These are phyloP conservation scores for Thaumetopoea pityocampa DNA, from an alignment of 1,140 invertebrate species.

Conservation along the genomic window DNA sequence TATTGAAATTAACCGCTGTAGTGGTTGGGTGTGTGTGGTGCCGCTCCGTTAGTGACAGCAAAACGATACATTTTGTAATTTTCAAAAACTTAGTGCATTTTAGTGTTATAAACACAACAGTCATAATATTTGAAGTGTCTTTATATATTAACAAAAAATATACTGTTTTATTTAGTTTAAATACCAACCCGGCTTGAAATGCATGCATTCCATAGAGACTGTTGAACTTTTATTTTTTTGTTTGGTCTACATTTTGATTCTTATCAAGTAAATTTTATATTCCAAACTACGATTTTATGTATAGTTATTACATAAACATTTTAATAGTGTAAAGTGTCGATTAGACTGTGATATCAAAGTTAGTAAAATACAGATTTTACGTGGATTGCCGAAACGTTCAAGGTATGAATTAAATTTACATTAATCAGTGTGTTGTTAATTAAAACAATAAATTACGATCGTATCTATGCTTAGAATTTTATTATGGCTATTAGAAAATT, in stretches of 20 bases:
- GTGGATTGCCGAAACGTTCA: slow-evolving; percentile 62
- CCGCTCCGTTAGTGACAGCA: slow-evolving; percentile 54
- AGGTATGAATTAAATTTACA: slow-evolving; percentile 40
- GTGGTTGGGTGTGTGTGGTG: slow-evolving; percentile 33
- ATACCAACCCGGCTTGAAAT: slow-evolving; percentile 50
- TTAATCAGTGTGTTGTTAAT: too few relatives aligned
- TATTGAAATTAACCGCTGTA: slow-evolving; percentile 47
- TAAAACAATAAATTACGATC: too few relatives aligned
- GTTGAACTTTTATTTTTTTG: slow-evolving; percentile 66
- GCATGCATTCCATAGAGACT: slow-evolving; percentile 69
- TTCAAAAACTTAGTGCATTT: slow-evolving; percentile 38
- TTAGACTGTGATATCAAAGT: slow-evolving; percentile 43
- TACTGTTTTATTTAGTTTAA: slow-evolving; percentile 27
- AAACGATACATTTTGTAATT: slow-evolving; percentile 56
- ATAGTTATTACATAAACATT: slow-evolving; percentile 19
- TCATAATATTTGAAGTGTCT: slow-evolving; percentile 36
- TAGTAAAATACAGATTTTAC: slow-evolving; percentile 27
- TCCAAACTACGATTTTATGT: slow-evolving; percentile 28
- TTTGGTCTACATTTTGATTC: slow-evolving; percentile 60
- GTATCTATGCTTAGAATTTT: too few relatives aligned
- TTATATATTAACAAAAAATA: slow-evolving; percentile 9
- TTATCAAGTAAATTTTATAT: slow-evolving; percentile 47
- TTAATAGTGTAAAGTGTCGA: slow-evolving; percentile 27
- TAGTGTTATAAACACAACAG: slow-evolving; percentile 28
- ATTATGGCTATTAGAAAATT: too few relatives aligned